Base-by-base conservation (phyloP, 2,888 invertebrate genomes). In the Drosophila stalkeri region DNA sequence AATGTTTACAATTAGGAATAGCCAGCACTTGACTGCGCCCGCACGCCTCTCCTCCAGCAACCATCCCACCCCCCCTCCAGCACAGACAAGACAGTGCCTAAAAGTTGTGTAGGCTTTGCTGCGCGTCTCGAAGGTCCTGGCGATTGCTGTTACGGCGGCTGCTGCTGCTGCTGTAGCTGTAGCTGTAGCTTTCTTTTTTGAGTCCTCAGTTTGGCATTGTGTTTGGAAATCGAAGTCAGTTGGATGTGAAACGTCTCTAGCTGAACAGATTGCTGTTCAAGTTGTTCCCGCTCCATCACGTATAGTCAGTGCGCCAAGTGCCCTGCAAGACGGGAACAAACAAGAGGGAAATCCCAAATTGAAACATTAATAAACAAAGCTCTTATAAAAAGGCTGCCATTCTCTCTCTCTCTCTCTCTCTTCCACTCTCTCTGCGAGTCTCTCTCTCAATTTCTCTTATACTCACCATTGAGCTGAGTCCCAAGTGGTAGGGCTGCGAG, bases 241-340 rank as follows among this genome's bases (percentile, higher is more conserved):
- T 68, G 51, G 51, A 54, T 68, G 63, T 49, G 51, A 74, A 66
- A 55, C 54, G 72, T 59, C 60, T 77, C 86, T 92, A 93, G 89
- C 92, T 93, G 91, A 93, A 93, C 90, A 93, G 91, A 89, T 93
- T 93, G 87, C 92, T 92, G 92, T 93, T 93, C 90, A 93, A 88
- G 86, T 92, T 93, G 88, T 93, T 93, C 82, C 92, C 92, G 88
- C 92, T 93, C 93, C 96, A 97, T 97, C 97, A 97, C 96, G 97
- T 97, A 94, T 97, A 97, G 94, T 97, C 97, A 92, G 97, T 96
- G 94, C 97, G 95, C 97, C 97, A 97, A 92, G 97, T 96, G 93
- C 96, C 96, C 97, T 97, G 93, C 91, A 91, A 51, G 52, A 59
- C 20, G 57, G 47, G 1, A 87, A 35, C 33, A 74, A 61, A 72